Evolutionary conservation across 2,113 vertebrate species (phyloP), one percentile per base, ranked within the genome.

Genomic region (Balaenoptera acutorostrata): DNA sequence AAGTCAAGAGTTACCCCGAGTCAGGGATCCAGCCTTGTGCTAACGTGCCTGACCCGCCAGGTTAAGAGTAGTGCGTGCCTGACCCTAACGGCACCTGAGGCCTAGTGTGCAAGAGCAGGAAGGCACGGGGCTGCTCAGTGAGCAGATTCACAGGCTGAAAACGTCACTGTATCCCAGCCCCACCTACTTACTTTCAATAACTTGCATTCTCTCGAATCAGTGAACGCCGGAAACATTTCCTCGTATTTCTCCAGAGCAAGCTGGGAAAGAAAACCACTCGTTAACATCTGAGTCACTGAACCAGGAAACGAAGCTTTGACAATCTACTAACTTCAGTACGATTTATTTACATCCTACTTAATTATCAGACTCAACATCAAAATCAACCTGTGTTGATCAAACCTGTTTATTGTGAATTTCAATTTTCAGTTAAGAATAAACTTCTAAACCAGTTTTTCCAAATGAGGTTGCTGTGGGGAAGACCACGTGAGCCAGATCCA

Each of bases 221-320:
- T 99, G 98, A 99, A 99, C 0, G 99, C 99, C 0, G 99, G 99
- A 98, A 99, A 99, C 99, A 99, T 99, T 98, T 99, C 99, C 94
- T 99, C 99, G 0, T 99, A 99, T 81, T 99, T 99, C 98, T 99
- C 99, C 59, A 99, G 98, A 0, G 99, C 99, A 20, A 99, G 99
- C 99, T 99, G 96, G 88, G 49, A 97, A 46, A 97, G 84, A 96
- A 96, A 88, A 61, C 3, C 0, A 69, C 8, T 39, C 5, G 15
- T 96, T 18, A 91, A 1, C 69, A 20, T 69, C 20, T 29, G 17
- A 94, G 15, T 74, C 75, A 33, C 52, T 93, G 14, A 90, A 81
- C 23, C 13, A 94, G 52, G 27, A 93, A 93, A 88, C 41, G 87
- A 77, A 81, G 3, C 11, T n/a, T 31, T 80, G 5, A 49, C 13